These are phyloP conservation scores for Catostylus mosaicus DNA, from an alignment of 30 jellyfish, hydroid and myxozoan species.

Conservation along the genomic window DNA sequence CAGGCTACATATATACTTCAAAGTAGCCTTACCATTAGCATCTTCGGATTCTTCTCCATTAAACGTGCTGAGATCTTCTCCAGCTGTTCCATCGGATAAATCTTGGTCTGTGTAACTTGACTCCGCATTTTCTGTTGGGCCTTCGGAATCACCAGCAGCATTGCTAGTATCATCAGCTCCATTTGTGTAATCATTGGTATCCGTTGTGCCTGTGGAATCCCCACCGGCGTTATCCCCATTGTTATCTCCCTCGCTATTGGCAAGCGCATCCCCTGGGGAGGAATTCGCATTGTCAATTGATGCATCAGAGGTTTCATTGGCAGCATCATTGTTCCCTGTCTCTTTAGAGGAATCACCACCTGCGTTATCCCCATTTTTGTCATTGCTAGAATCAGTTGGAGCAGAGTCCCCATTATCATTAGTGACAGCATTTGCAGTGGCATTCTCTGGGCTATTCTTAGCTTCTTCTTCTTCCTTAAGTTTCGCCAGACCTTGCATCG, in stretches of 20 bases:
- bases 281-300: constrained; percentile 8
- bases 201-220: not conserved
- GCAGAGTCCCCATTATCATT: constrained; percentile 27
- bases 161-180: constrained; percentile 16
- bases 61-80: constrained; percentile 7
- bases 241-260: constrained; percentile 6
- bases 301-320: not conserved
- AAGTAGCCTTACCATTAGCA: constrained; percentile 25
- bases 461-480: constrained; percentile 37
- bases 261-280: not conserved
- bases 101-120: constrained; percentile 1
- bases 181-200: not conserved
- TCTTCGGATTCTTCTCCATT: constrained; percentile 30
- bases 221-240: not conserved
- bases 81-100: constrained; percentile 10
- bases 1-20: too few species aligned
- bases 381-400: not conserved
- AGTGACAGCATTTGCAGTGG: not conserved
- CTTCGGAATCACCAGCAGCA: constrained; percentile 32
- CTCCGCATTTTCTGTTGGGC: constrained; percentile 25
- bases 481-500: constrained; percentile 28
- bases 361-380: constrained; percentile 2
- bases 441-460: not conserved
- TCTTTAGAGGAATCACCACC: too few species aligned
- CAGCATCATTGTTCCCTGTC: not conserved